Evolutionary conservation across 2,113 vertebrate genomes (phyloP).

Genomic region (Thamnophis sirtalis): DNA sequence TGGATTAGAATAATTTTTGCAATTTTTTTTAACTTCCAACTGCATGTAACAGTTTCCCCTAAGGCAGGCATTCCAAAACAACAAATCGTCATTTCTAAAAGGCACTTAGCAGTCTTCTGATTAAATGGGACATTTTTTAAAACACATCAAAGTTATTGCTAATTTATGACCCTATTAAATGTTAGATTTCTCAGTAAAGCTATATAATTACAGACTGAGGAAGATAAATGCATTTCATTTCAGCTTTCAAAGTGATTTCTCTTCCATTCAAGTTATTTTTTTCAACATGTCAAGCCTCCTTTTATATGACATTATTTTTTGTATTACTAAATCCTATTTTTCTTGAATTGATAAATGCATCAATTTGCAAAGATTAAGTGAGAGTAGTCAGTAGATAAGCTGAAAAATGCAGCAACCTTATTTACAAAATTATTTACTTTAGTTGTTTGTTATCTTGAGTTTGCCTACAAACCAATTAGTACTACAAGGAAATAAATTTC

Average conservation of each 20-base stretch:
- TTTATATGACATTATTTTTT: neutral
- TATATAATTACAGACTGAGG: neutral
- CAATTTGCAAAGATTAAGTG: neutral
- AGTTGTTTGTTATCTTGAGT: neutral
- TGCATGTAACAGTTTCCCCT: neutral
- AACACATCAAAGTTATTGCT: neutral
- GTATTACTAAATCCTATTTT: neutral
- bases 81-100: neutral
- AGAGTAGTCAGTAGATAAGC: neutral
- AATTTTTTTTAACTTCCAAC: neutral
- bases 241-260: neutral
- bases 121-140: neutral
- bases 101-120: neutral
- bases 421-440: neutral
- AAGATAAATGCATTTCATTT: neutral
- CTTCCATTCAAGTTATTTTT: neutral
- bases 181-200: neutral
- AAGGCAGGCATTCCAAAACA: neutral
- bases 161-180: neutral
- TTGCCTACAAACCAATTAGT: neutral
- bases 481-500: neutral
- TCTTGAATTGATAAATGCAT: neutral
- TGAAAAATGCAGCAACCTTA: neutral
- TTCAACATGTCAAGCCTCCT: neutral
- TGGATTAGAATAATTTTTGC: neutral